A percentile compares a stretch with the other conserved stretches of the same genome.
These are phyloP conservation scores for Scolopax rusticola DNA, from an alignment of 2,797 vertebrate genomes.

Conservation along the genomic window DNA sequence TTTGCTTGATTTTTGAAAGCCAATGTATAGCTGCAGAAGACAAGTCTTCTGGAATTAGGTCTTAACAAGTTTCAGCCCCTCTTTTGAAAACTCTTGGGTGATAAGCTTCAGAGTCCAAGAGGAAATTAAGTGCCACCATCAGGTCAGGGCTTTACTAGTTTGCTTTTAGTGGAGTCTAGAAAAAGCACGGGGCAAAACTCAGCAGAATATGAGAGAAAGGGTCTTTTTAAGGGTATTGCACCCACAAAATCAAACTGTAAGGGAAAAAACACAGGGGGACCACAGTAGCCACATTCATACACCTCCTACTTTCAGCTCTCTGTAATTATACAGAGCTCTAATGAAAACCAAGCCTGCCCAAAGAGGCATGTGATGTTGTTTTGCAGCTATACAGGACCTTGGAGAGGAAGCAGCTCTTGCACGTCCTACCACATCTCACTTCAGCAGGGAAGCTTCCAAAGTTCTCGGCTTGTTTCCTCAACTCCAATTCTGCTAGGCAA, in stretches of 20 bases:
- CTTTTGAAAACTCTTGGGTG: not conserved
- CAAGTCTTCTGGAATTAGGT: not conserved
- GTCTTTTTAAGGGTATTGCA: not conserved
- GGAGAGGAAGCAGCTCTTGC: constrained; percentile 17
- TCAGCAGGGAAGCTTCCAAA: not conserved
- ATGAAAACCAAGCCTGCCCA: not conserved
- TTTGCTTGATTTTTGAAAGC: not conserved
- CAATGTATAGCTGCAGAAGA: not conserved
- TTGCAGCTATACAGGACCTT: not conserved
- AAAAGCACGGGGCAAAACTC: not conserved
- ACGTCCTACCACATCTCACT: not conserved
- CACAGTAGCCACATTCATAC: not conserved
- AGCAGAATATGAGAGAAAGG: not conserved
- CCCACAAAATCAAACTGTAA: not conserved
- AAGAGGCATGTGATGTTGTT: constrained; percentile 22
- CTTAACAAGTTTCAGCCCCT: not conserved
- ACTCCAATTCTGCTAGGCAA: not conserved
- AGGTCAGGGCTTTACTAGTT: not conserved
- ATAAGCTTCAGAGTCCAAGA: not conserved
- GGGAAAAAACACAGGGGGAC: not conserved
- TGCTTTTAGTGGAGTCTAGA: not conserved
- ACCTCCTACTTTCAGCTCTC: not conserved
- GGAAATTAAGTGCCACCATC: not conserved
- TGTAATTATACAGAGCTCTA: not conserved
- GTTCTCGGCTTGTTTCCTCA: not conserved